Conservation (phyloP, 2,888 invertebrate genomes). For the Melanostoma scalare region DNA sequence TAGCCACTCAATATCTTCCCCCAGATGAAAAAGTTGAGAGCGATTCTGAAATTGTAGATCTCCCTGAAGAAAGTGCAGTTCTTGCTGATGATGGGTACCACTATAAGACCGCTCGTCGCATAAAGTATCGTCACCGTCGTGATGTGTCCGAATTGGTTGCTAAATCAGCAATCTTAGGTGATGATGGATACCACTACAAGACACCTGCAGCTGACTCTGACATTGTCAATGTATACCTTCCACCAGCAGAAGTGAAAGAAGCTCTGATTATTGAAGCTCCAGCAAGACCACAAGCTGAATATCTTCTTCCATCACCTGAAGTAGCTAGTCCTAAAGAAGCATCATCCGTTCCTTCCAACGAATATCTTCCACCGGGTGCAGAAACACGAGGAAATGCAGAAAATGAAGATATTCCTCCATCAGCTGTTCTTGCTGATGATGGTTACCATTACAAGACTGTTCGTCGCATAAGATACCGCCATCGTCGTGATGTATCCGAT, state of each 20-base stretch:
- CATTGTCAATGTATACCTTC: conserved; percentile 70
- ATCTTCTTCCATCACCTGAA: conserved; percentile 75
- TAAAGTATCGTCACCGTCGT: conserved; percentile 51
- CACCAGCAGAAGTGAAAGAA: conserved; percentile 64
- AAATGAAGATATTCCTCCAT: conserved; percentile 62
- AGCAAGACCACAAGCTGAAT: conserved; percentile 69
- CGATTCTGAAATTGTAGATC: conserved; percentile 56
- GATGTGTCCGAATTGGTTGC: conserved; percentile 42
- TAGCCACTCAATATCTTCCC: conserved; percentile 73
- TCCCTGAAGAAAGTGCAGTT: conserved; percentile 73
- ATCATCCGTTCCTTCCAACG: conserved; percentile 11
- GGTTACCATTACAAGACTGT: conserved; percentile 62
- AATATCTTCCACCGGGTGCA: conserved; percentile 71
- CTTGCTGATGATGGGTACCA: conserved; percentile 57
- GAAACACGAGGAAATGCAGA: conserved; percentile 34
- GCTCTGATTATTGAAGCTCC: conserved; percentile 18
- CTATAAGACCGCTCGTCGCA: conserved; percentile 43
- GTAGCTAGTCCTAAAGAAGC: conserved; percentile 6
- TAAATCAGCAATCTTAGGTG: conserved; percentile 66
- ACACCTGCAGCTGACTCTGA: conserved; percentile 65
- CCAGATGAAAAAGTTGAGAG: conserved; percentile 30
- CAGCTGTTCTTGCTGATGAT: conserved; percentile 67
- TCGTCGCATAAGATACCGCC: conserved; percentile 40
- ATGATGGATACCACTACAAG: conserved; percentile 78
- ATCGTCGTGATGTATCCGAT: conserved; percentile 45